Conservation (phyloP, 2,113 vertebrate genomes). For the Mirza zaza region DNA sequence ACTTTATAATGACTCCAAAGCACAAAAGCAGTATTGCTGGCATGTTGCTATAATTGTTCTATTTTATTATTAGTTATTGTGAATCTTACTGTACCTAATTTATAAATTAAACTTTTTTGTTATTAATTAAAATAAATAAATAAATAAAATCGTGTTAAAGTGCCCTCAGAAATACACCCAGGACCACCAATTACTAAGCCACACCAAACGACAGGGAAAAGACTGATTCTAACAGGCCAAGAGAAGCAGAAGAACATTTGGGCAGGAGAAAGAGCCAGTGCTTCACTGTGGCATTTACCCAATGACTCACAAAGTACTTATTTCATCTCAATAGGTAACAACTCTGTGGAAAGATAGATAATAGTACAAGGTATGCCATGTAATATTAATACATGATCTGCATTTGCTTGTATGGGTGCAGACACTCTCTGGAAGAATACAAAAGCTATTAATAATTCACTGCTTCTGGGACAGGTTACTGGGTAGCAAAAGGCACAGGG, state of each 20-base stretch:
- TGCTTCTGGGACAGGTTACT: not conserved
- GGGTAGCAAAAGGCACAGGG: not conserved
- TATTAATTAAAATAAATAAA: not conserved
- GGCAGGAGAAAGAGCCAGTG: not conserved
- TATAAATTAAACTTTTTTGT: not conserved
- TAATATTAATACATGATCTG: too few species aligned
- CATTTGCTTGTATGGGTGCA: too few species aligned
- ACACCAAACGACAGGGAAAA: not conserved
- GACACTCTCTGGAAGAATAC: not conserved
- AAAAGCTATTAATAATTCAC: accelerated
- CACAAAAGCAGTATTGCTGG: not conserved
- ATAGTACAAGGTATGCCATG: not conserved
- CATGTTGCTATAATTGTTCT: not conserved
- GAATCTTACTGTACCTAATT: not conserved
- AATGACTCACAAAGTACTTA: not conserved
- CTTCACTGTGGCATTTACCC: not conserved
- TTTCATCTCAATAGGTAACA: not conserved
- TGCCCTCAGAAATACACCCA: not conserved
- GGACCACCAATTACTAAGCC: not conserved
- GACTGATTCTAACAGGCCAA: not conserved
- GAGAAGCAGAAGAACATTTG: not conserved
- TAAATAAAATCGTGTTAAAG: not conserved
- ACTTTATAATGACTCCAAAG: not conserved
- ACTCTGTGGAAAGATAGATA: not conserved
- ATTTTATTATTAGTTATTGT: not conserved